Evolutionary conservation across 2,888 invertebrate species (phyloP), one percentile per base, ranked within the genome.

Genomic region (Polydrusus pterygomalis): DNA sequence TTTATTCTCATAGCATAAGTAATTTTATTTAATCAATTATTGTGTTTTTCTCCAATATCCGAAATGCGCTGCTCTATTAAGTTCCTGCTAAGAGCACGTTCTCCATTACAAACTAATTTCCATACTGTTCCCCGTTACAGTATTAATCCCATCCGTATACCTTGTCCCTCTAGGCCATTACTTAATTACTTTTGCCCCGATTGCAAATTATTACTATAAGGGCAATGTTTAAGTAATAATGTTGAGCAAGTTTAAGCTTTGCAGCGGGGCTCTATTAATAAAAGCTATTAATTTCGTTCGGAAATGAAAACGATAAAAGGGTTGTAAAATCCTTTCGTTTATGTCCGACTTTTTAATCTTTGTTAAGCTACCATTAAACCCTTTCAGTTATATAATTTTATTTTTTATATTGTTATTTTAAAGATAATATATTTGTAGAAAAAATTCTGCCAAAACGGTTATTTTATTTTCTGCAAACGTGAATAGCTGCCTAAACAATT

Each of bases 141-240:
- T 70, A 75, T 70, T 75, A 71, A 75, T 71, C 71, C 68, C 51
- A 62, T 62, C 63, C 69, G 45, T 68, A 62, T 56, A 68, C 63
- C 64, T 73, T 70, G 73, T 70, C 73, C 73, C 73, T 76, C 38
- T 58, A 56, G 72, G 76, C 73, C 73, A 73, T 70, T 73, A 73
- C 70, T 69, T 77, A 77, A 77, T 77, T 73, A 73, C 70, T 70
- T 69, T 58, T 64, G 63, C 30, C 70, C 49, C 70, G 65, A 67
- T 75, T 71, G 67, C 67, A 71, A 75, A 71, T 75, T 75, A 75
- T 71, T 69, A 71, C 70, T 70, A 40, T 34, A 65, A 67, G 73
- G 38, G 67, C 58, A 72, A 72, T 67, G 68, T 68, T 73, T 62
- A 60, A 68, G 68, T 68, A 68, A 62, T 64, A 56, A 64, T 51